A percentile compares a stretch with the other conserved stretches of the same genome.
Evolutionary conservation across 2,797 vertebrate genomes (phyloP).

Genomic region (Lutjanus argentimaculatus): DNA sequence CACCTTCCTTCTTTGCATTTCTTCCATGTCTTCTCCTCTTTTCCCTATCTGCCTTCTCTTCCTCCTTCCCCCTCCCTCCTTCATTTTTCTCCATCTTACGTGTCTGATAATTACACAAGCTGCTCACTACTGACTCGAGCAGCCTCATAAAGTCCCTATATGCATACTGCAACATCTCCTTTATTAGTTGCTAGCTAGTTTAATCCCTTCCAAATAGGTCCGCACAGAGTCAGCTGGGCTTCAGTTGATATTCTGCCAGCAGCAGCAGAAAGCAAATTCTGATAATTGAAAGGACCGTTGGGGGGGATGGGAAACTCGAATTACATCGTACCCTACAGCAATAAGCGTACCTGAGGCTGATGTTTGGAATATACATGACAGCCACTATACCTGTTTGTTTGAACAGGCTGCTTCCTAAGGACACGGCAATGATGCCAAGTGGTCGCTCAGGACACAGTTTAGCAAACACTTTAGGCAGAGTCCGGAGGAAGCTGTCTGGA

Average conservation of each 20-base stretch:
- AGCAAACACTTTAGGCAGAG: constrained; percentile 6
- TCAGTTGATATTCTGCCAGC: constrained; percentile 68
- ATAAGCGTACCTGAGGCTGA: constrained; percentile 42
- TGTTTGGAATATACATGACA: constrained; percentile 61
- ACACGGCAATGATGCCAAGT: constrained; percentile 33
- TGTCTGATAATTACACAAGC: constrained; percentile 71
- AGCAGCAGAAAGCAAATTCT: constrained; percentile 75
- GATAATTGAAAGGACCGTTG: constrained; percentile 74
- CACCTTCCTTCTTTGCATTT: neutral
- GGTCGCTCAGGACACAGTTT: constrained; percentile 38
- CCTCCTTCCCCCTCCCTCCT: too few species aligned
- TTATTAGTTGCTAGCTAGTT: constrained; percentile 74
- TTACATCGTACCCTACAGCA: constrained; percentile 32
- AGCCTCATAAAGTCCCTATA: constrained; percentile 64
- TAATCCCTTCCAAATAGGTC: constrained; percentile 75
- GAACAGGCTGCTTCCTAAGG: constrained; percentile 41
- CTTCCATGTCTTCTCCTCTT: neutral
- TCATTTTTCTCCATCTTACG: constrained; percentile 30
- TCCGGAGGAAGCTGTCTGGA: constrained; percentile 1
- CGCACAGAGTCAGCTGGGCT: constrained; percentile 56
- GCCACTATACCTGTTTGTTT: constrained; percentile 24
- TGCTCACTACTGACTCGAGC: constrained; percentile 70
- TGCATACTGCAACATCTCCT: constrained; percentile 71
- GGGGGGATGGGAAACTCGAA: constrained; percentile 41
- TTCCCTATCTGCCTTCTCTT: neutral